Evolutionary conservation across 2,888 invertebrate species (phyloP), one percentile per base, ranked within the genome.

Genomic region (Unio pictorum): DNA sequence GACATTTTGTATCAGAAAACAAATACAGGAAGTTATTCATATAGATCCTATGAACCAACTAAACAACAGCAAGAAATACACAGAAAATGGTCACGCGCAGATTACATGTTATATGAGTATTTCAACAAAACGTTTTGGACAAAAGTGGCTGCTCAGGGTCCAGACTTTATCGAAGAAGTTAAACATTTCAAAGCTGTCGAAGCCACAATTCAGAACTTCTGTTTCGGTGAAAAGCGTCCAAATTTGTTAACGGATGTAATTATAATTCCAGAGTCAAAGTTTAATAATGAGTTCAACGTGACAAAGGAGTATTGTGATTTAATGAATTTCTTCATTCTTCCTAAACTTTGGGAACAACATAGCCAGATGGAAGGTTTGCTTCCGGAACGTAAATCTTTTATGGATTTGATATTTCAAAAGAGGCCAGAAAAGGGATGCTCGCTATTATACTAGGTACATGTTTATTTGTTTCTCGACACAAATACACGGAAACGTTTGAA

Each of bases 111-210:
- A 17, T 89, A 87, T 71, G 76, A 87, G 26, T 77, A 85, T 70
- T 89, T 88, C 68, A 87, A 87, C 67, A 68, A 68, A 64, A 84
- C 86, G 7, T 84, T 89, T 54, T 88, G 88, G 87, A 65, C 64
- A 60, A 83, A 81, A 66, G 68, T 89, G 4, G 61, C 55, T 3
- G 45, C 63, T 7, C 79, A 86, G 28, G 78, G 82, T 11, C 55
- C 68, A 0, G 82, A 78, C 54, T 88, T 88, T 64, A 73, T 68
- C 57, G 73, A 75, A 17, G 86, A 86, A 66, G 80, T 86, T 4
- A 63, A 65, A 2, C 69, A 72, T 20, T 82, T 75, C 60, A 73
- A 66, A 58, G 34, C 67, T 4, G 74, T 85, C 17, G 79, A 80
- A 62, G 30, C 66, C 56, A 55, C 72, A 70, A 70, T 76, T 17